These are phyloP conservation scores for Tauraco erythrolophus DNA, from an alignment of 2,113 vertebrate genomes.

Conservation along the genomic window DNA sequence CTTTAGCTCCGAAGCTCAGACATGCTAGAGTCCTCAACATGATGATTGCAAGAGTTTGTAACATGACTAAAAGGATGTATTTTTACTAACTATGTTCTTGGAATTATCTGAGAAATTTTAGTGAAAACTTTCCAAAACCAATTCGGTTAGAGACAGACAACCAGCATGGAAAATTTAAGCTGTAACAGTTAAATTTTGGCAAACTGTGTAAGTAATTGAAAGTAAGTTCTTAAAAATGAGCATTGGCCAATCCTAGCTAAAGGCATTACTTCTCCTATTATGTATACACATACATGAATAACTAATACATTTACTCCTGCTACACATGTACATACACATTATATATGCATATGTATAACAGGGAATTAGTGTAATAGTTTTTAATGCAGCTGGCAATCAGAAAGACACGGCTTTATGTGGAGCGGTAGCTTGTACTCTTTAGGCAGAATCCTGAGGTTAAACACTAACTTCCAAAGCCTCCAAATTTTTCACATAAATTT, in stretches of 20 bases:
- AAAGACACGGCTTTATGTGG: neutral
- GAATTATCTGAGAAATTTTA: neutral
- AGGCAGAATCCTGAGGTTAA: conserved; percentile 21
- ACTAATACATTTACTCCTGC: neutral
- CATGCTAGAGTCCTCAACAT: neutral
- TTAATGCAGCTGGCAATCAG: conserved; percentile 26
- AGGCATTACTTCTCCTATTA: conserved; percentile 15
- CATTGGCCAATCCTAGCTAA: neutral
- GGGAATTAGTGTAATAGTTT: conserved; percentile 25
- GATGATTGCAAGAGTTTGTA: neutral
- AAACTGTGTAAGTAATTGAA: conserved; percentile 11
- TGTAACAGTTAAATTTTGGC: neutral
- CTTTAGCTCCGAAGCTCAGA: neutral
- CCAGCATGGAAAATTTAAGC: conserved; percentile 30
- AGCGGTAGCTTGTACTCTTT: neutral
- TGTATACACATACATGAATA: neutral
- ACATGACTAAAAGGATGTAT: neutral
- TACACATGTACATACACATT: neutral
- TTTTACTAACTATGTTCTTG: neutral
- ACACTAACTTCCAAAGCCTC: neutral
- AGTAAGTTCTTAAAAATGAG: neutral
- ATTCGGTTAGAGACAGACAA: neutral
- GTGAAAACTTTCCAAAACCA: neutral
- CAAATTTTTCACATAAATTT: conserved; percentile 14
- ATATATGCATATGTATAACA: neutral